phyloP scores from a whole-genome alignment of 2,113 vertebrate genomes.

The Saccopteryx bilineata region DNA sequence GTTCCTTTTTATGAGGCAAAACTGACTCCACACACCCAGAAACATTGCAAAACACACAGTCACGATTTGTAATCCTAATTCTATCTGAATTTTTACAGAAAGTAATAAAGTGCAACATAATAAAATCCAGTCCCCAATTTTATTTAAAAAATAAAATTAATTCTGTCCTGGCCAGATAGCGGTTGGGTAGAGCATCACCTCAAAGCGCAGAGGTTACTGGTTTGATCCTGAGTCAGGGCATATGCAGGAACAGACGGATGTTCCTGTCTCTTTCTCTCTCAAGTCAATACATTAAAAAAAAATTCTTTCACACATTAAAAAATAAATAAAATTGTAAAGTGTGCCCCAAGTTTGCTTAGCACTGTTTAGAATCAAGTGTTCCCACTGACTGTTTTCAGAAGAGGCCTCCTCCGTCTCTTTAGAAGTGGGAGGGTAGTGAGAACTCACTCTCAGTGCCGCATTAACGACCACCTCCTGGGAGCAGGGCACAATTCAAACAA shows the following conservation, averaged over 20 bases:
- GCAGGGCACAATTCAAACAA: constrained; percentile 77
- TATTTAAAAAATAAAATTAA: neutral
- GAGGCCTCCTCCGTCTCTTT: neutral
- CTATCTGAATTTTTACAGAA: neutral
- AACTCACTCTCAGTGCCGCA: neutral
- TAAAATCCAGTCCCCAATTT: neutral
- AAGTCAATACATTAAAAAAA: too few species aligned
- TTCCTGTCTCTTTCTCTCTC: too few species aligned
- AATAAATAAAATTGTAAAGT: neutral
- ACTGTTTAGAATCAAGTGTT: neutral
- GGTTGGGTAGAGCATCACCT: too few species aligned
- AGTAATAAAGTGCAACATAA: constrained; percentile 29
- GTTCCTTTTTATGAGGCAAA: constrained; percentile 40
- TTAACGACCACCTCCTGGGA: constrained; percentile 70
- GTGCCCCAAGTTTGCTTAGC: neutral
- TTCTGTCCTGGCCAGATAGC: too few species aligned
- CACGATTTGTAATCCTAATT: constrained; percentile 2
- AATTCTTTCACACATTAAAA: too few species aligned
- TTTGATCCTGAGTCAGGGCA: too few species aligned
- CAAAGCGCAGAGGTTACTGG: too few species aligned
- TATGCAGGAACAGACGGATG: too few species aligned
- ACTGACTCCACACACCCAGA: neutral
- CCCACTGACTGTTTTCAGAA: neutral
- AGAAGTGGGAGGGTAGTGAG: neutral
- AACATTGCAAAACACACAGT: constrained; percentile 50